Evolutionary conservation across 1,140 invertebrate species (phyloP), one percentile per base, ranked within the genome.

Genomic region (Drosophila prosaltans): DNA sequence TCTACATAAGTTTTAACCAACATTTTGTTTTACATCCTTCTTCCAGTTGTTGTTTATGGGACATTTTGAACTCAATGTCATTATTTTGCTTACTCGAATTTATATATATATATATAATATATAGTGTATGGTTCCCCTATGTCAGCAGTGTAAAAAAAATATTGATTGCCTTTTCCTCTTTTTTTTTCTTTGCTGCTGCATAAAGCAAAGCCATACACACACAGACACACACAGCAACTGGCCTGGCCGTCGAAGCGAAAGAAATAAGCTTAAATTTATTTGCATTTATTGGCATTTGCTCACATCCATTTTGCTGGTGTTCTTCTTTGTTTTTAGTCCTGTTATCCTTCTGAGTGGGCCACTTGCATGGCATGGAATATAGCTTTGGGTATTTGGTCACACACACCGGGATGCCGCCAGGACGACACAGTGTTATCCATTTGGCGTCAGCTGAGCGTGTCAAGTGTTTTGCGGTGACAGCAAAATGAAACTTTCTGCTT

Each of bases 401-500:
- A 63, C 48, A 58, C 74, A 59, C 30, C 43, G 65, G 74, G 58
- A 78, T 72, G 32, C 58, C 60, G 45, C 16, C 43, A 21, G 10
- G 11, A 30, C 55, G 65, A 16, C 41, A 9, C 43, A 68, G 48
- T 65, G 66, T 62, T 61, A 64, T 76, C 74, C 74, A 69, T 63
- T 65, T 63, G 32, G 45, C 68, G 70, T 66, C 82, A 85, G 75
- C 75, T 86, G 82, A 86, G 82, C 82, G 68, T 85, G 82, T 85
- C 82, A 82, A 85, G 82, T 85, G 75, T 51, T 86, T 86, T 85
- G 82, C 82, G 82, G 82, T 86, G 66, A 69, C 60, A 60, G 69
- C 60, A 84, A 68, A 67, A n/a, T 62, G 41, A 68, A 75, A 65
- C 72, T 85, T 74, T 80, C 59, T 74, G 75, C 62, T 77, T 81